phyloP scores from a whole-genome alignment of 2,113 vertebrate species.

The Laticauda laticaudata region DNA sequence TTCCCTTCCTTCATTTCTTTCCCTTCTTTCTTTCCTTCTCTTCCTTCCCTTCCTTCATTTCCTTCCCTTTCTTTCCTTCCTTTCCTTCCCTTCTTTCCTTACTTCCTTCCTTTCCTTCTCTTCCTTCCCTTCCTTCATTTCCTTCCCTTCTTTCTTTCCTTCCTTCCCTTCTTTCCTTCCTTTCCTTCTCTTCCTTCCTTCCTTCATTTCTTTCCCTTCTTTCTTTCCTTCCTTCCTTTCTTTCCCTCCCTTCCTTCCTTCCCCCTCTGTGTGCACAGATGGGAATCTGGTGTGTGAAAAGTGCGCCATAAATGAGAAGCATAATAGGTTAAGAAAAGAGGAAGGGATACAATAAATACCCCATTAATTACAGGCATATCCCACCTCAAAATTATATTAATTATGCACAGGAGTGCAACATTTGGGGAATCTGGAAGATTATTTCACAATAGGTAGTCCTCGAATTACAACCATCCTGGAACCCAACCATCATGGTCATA shows the following conservation, averaged over 20 bases:
- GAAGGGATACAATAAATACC: not conserved
- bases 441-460: not conserved
- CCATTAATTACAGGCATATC: not conserved
- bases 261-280: not conserved
- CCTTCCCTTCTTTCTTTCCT: fast-evolving
- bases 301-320: not conserved
- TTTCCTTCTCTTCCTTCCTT: too few relatives aligned
- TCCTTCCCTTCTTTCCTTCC: too few relatives aligned
- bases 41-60: too few relatives aligned
- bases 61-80: fast-evolving
- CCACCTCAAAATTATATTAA: not conserved
- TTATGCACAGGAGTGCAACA: not conserved
- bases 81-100: fast-evolving
- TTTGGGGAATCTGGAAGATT: not conserved
- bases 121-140: too few relatives aligned
- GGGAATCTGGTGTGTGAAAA: not conserved
- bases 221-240: too few relatives aligned
- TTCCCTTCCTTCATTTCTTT: fast-evolving
- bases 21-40: fast-evolving
- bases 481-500: not conserved
- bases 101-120: fast-evolving
- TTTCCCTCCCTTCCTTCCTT: too few relatives aligned
- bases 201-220: too few relatives aligned
- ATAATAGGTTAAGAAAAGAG: not conserved
- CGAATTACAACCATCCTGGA: not conserved